Evolutionary conservation across 2,797 vertebrate genomes (phyloP), one percentile per base, ranked within the genome.

Genomic region (Chelmon rostratus): DNA sequence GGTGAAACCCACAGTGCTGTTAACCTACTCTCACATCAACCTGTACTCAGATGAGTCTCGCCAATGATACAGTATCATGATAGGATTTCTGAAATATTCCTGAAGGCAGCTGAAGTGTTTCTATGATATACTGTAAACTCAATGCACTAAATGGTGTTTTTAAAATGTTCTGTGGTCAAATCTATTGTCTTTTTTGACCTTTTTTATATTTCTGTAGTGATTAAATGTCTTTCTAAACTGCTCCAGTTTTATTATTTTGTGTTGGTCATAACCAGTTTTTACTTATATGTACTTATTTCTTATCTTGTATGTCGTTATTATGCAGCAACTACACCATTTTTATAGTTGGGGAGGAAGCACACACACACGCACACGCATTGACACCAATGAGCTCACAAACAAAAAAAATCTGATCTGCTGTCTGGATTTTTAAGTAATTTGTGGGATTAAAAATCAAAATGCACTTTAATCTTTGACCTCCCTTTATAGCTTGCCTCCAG

Each of bases 381-480:
- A 28, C 58, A 35, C 11, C 15, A 56, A 25, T 46, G 50, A 65
- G 9, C 1, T 25, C 47, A 1, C 25, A 33, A 54, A 65, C 40
- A 54, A 0, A 52, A 18, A 28, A 9, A 47, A 59, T 50, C 33
- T 25, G 28, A 49, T 59, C 42, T 53, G 3, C n/a, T 49, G 18
- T 54, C 15, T 56, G 54, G 37, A 52, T 76, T 69, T 54, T 58
- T 13, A 44, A 59, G 35, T 81, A 57, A 81, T 79, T 70, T 56
- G 25, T 73, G 44, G 72, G 42, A 77, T 84, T 77, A 66, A 69
- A 53, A 83, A 76, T 61, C 10, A 59, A 64, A 68, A 42, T 9
- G 1, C 23, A 13, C 35, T 75, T 75, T 44, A 47, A 67, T 76
- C 23, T 64, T 61, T 68, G 19, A 25, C 61, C 54, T 58, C 37